Evolutionary conservation across 2,888 invertebrate species (phyloP).

Genomic region (Thelaira solivaga): DNA sequence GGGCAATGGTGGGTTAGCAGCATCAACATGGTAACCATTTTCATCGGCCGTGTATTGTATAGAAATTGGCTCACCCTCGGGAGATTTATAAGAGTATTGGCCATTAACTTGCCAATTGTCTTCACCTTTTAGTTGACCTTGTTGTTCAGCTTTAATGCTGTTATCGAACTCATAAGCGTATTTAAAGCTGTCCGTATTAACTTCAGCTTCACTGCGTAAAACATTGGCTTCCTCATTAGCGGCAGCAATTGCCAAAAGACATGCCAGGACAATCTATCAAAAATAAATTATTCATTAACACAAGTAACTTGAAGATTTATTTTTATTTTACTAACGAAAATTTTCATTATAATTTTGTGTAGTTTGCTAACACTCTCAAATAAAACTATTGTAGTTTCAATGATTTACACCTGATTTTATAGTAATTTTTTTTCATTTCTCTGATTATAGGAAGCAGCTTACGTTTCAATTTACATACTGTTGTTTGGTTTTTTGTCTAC

Average conservation of each 20-base stretch:
- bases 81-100: constrained; percentile 61
- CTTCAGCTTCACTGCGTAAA: constrained; percentile 66
- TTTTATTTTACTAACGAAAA: constrained; percentile 57
- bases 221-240: constrained; percentile 68
- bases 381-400: constrained; percentile 55
- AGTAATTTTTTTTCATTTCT: background rate
- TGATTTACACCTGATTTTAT: constrained; percentile 41
- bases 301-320: background rate
- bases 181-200: constrained; percentile 66
- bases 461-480: background rate
- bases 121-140: constrained; percentile 62
- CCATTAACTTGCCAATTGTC: constrained; percentile 65
- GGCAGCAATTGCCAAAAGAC: constrained; percentile 67
- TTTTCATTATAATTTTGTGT: constrained; percentile 59
- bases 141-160: constrained; percentile 65
- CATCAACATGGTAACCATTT: constrained; percentile 66
- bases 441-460: background rate
- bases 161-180: constrained; percentile 68
- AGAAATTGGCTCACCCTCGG: constrained; percentile 67
- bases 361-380: constrained; percentile 41
- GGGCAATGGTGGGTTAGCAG: constrained; percentile 69
- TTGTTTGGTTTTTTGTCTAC: background rate
- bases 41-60: constrained; percentile 66
- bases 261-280: constrained; percentile 69
- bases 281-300: background rate